A percentile compares a stretch with the other conserved stretches of the same genome.
These are phyloP conservation scores for Rhagonycha lutea DNA, from an alignment of 2,888 invertebrate genomes.

Conservation along the genomic window DNA sequence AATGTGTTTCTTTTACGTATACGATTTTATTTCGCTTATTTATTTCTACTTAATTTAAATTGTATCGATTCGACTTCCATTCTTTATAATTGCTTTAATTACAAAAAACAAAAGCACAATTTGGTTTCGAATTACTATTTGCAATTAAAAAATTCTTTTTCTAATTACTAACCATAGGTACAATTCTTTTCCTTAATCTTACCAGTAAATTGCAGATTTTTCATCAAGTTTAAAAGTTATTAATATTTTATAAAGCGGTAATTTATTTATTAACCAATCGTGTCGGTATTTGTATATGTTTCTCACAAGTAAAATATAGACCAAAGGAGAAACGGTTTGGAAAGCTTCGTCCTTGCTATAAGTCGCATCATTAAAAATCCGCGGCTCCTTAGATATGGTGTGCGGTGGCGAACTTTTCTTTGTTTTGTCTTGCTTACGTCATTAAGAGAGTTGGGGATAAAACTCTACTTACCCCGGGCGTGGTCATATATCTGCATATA, in stretches of 20 bases:
- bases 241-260: background rate
- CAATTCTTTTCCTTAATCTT: background rate
- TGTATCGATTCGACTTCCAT: slow-evolving; percentile 44
- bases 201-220: background rate
- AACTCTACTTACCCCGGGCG: slow-evolving; percentile 39
- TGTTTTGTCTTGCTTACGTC: slow-evolving; percentile 61
- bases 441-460: slow-evolving; percentile 54
- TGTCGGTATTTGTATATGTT: background rate
- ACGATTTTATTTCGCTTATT: slow-evolving; percentile 15
- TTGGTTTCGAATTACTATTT: slow-evolving; percentile 9
- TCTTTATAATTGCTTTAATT: slow-evolving; percentile 49
- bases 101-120: slow-evolving; percentile 44
- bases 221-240: background rate
- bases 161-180: background rate
- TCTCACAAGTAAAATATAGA: background rate
- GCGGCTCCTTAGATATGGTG: slow-evolving; percentile 32
- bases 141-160: background rate
- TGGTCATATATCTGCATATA: slow-evolving; percentile 39
- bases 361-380: slow-evolving; percentile 40
- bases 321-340: slow-evolving; percentile 9
- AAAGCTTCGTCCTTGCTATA: slow-evolving; percentile 13
- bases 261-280: background rate
- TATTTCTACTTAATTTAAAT: slow-evolving; percentile 22
- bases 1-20: slow-evolving; percentile 26
- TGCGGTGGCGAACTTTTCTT: slow-evolving; percentile 53